These are phyloP conservation scores for Lissocephala sabroskyi DNA, from an alignment of 2,888 invertebrate species.

Conservation along the genomic window DNA sequence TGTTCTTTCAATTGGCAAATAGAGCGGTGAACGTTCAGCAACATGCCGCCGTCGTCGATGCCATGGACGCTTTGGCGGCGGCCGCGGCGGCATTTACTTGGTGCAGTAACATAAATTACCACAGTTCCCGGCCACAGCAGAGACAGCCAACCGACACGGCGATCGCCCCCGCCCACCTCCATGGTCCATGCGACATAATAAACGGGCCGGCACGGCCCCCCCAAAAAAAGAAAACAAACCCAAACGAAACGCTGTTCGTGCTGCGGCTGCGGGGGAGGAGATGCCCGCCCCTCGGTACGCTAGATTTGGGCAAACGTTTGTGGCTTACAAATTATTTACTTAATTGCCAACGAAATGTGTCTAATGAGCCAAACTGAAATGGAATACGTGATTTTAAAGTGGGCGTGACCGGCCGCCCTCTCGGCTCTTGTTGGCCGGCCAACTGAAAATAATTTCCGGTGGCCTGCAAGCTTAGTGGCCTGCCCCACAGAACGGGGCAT, in stretches of 20 bases:
- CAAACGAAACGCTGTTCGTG: background rate
- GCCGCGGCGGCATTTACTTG: constrained; percentile 58
- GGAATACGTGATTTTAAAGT: constrained; percentile 36
- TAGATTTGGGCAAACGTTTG: constrained; percentile 49
- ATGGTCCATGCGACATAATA: constrained; percentile 25
- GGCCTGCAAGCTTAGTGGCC: constrained; percentile 25
- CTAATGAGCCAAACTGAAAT: constrained; percentile 65
- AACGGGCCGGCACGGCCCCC: constrained; percentile 18
- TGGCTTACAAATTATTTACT: constrained; percentile 67
- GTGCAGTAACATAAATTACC: constrained; percentile 62
- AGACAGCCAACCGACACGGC: constrained; percentile 18
- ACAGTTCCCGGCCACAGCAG: constrained; percentile 47
- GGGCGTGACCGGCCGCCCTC: background rate
- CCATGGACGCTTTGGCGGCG: constrained; percentile 2
- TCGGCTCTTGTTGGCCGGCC: background rate
- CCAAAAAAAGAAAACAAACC: background rate
- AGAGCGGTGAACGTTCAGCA: no score
- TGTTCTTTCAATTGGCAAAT: no score
- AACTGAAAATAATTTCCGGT: constrained; percentile 50
- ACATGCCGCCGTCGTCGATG: no score
- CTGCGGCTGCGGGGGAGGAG: background rate
- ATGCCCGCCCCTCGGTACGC: constrained; percentile 1
- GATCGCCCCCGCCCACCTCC: constrained; percentile 12
- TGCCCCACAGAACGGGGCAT: constrained; percentile 25
- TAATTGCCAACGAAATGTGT: constrained; percentile 66